Evolutionary conservation across 30 jellyfish, hydroid and myxozoan species (phyloP), one percentile per base, ranked within the genome.

Genomic region (Aurelia aurita complex sp. Pacific): DNA sequence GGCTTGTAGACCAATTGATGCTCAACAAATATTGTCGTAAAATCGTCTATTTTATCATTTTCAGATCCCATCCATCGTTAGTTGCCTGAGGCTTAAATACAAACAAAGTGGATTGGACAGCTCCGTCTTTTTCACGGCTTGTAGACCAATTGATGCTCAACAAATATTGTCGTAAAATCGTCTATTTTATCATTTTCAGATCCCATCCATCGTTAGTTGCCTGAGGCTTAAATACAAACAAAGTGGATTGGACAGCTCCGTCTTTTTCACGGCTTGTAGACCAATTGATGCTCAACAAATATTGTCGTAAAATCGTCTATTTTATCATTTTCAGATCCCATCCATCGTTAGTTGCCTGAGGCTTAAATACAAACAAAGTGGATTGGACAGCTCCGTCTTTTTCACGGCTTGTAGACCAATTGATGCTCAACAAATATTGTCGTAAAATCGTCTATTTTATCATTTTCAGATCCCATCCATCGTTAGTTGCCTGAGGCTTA

Each of bases 321-420:
- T 40, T 40, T 55, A 14, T 72, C 32, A 33, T 3, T 46, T 38
- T 19, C 65, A 85, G 94, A 68, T 85, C 33, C 94, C 94, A 4
- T 66, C 84, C 42, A 67, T 85, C 54, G 83, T 85, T 8, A 73
- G 74, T 64, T 42, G 70, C 42, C 60, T 91, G 14, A 74, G 82
- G 43, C 29, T 54, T 50, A 85, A 76, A 65, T 86, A 91, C 77
- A 79, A 64, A 40, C 74, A 73, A 86, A 50, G 52, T 13, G 89
- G 86, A 42, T 69, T 85, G 9, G 96, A 91, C 19, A 79, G 52
- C 77, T 19, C 96, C 42, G 91, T 85, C 53, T 77, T 85, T 35
- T 40, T 74, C 71, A 59, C 92, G 5, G n/a, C n/a, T n/a, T n/a
- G n/a, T n/a, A n/a, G n/a, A 9, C 51, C 51, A 0, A 9, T 40